phyloP scores from a whole-genome alignment of 2,113 vertebrate genomes.

The Anolis sagrei region DNA sequence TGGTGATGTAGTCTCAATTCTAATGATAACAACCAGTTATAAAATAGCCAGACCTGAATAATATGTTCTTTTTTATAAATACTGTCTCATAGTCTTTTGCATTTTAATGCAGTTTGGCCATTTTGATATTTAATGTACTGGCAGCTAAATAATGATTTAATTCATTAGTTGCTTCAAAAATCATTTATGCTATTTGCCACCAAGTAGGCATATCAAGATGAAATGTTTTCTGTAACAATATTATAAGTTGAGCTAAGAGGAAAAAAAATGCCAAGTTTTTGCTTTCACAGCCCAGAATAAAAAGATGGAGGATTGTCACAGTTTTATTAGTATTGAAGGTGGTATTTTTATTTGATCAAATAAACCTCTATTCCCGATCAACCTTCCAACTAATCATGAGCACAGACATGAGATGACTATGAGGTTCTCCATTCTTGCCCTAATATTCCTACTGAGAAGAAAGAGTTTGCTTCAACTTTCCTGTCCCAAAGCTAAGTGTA shows the following conservation, averaged over 20 bases:
- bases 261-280: background rate
- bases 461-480: too few species aligned
- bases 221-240: background rate
- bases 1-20: slow-evolving; percentile 31
- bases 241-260: background rate
- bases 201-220: background rate
- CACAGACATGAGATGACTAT: too few species aligned
- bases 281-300: background rate
- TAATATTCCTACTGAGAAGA: too few species aligned
- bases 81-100: slow-evolving; percentile 16
- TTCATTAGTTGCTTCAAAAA: slow-evolving; percentile 29
- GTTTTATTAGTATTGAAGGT: background rate
- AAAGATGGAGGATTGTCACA: background rate
- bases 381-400: too few species aligned
- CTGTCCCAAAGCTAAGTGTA: too few species aligned
- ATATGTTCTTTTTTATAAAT: slow-evolving; percentile 40
- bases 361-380: too few species aligned
- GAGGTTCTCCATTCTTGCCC: too few species aligned
- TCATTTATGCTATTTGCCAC: slow-evolving; percentile 5
- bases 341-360: too few species aligned
- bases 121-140: slow-evolving; percentile 40
- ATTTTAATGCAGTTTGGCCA: slow-evolving; percentile 25
- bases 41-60: slow-evolving; percentile 41
- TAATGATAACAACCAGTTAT: slow-evolving; percentile 41
- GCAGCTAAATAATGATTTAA: slow-evolving; percentile 29